Conservation (phyloP, 2,888 invertebrate species). For the Zelleria hepariella region DNA sequence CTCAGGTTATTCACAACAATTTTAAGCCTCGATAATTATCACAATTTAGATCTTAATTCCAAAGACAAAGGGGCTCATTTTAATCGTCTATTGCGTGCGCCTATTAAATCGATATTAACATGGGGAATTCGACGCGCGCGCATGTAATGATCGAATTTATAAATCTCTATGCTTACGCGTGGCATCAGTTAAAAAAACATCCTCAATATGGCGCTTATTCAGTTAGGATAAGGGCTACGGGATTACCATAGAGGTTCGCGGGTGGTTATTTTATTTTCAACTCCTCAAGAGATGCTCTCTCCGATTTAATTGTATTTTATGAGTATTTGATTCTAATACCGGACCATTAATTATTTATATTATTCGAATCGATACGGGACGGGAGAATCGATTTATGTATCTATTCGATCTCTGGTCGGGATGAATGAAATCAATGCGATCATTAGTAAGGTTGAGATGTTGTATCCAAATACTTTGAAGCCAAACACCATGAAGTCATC, state of each 20-base stretch:
- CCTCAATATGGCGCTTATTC: background rate
- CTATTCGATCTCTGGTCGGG: conserved; percentile 36
- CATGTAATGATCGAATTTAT: conserved; percentile 69
- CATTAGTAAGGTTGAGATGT: conserved; percentile 7
- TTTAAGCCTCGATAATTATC: too few species aligned
- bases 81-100: conserved; percentile 50
- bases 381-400: conserved; percentile 62
- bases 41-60: conserved; percentile 7
- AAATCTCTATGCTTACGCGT: conserved; percentile 35
- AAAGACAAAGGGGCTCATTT: conserved; percentile 35
- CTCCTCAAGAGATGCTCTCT: conserved; percentile 58
- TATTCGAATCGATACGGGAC: conserved; percentile 68
- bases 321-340: conserved; percentile 72
- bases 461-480: background rate
- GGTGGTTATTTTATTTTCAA: conserved; percentile 58
- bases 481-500: background rate
- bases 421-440: conserved; percentile 38
- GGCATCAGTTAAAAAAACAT: background rate
- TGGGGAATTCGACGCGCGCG: conserved; percentile 55
- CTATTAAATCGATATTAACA: conserved; percentile 63
- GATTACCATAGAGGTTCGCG: conserved; percentile 64
- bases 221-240: background rate
- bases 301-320: conserved; percentile 72
- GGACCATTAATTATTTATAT: conserved; percentile 70
- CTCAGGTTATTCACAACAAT: background rate